Evolutionary conservation across 2,797 vertebrate species (phyloP).

Genomic region (Allobates femoralis): DNA sequence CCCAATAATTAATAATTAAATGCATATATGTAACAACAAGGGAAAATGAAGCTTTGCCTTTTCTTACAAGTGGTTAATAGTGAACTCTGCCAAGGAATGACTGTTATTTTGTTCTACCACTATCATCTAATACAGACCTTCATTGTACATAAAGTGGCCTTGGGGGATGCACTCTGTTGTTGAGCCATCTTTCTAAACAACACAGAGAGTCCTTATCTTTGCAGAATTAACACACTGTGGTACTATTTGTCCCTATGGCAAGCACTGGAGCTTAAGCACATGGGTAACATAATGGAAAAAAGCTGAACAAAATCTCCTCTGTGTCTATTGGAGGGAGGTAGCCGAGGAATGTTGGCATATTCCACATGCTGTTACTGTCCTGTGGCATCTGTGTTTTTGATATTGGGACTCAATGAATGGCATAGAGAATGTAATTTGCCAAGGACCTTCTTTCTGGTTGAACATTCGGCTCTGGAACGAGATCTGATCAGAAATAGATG

Average conservation of each 20-base stretch:
- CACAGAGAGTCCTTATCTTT: slow-evolving; percentile 71
- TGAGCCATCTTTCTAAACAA: slow-evolving; percentile 73
- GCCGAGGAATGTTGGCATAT: slow-evolving; percentile 52
- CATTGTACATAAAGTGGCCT: slow-evolving; percentile 76
- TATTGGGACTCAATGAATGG: slow-evolving; percentile 50
- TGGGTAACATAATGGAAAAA: slow-evolving; percentile 48
- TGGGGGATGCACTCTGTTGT: slow-evolving; percentile 75
- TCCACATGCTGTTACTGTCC: slow-evolving; percentile 59
- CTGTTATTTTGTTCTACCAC: slow-evolving; percentile 76
- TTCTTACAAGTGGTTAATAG: slow-evolving; percentile 74
- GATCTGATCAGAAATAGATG: not conserved
- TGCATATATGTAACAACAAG: not conserved
- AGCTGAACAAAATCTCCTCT: slow-evolving; percentile 60
- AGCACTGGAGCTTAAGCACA: slow-evolving; percentile 60
- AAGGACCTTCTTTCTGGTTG: slow-evolving; percentile 26
- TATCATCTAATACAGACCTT: slow-evolving; percentile 82
- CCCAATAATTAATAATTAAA: not conserved
- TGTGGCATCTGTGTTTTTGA: slow-evolving; percentile 55
- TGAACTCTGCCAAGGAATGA: slow-evolving; percentile 74
- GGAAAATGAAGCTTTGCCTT: slow-evolving; percentile 55
- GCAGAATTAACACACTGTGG: slow-evolving; percentile 64
- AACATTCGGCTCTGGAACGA: not conserved
- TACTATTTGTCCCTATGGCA: slow-evolving; percentile 34
- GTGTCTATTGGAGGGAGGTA: slow-evolving; percentile 50
- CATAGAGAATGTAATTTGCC: slow-evolving; percentile 46